Evolutionary conservation across 1,140 invertebrate genomes (phyloP), one percentile per base, ranked within the genome.

Genomic region (Aphelenchoides besseyi): DNA sequence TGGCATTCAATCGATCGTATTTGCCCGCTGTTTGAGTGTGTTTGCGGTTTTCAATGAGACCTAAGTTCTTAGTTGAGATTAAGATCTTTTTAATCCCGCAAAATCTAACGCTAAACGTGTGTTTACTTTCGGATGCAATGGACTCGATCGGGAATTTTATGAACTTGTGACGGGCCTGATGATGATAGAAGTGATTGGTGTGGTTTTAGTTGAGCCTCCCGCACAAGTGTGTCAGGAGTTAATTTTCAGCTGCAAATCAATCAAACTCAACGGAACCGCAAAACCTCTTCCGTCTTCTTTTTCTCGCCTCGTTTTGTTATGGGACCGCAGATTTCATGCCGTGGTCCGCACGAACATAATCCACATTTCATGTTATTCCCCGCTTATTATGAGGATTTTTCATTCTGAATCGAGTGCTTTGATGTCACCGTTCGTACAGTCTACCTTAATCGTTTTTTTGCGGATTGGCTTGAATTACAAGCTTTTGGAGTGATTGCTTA

Each of bases 161-260:
- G 41, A 48, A 48, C 41, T 23, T 48, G 41, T 23, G 41, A 48
- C 12, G 12, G 41, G 23, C 41, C 41, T 48, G 41, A 48, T 12
- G 41, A 48, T 48, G 41, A 48, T 48, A 23, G 41, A 48, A 48
- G 41, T 48, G 41, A 48, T 48, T 48, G 41, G 41, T 48, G 41
- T 48, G 41, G 41, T 48, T 48, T 48, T 48, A 23, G 41, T 48
- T 48, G 41, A 23, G 41, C 41, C 41, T 48, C 41, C 41, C 41
- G 41, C 41, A 48, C 41, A 48, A 48, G 41, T 18, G 55, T 59
- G 55, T 59, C 55, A 59, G 55, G 5, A 33, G 55, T 59, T 59
- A 59, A 59, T 59, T 59, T 59, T 59, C 18, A 23, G 55, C 26
- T 23, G 12, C 26, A 23, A 23, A 59, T 59, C 55, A 59, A 59